Evolutionary conservation across 2,113 vertebrate genomes (phyloP), one percentile per base, ranked within the genome.

Genomic region (Syngnathus floridae): DNA sequence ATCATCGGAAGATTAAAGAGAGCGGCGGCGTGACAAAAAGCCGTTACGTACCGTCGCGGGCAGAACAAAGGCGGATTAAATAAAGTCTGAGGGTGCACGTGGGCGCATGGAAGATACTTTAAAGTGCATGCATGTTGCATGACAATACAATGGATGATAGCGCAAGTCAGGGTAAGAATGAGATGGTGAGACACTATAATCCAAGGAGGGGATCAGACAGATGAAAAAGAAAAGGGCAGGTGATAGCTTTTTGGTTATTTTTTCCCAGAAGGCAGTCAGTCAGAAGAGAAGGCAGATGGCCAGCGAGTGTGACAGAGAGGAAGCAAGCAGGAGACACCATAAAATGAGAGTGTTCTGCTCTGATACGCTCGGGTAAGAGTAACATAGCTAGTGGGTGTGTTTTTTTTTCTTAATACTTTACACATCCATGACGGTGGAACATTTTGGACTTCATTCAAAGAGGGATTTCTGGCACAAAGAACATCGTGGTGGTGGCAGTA

Each of bases 191-290:
- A 72, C 4, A 62, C 37, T n/a, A 21, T 35, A 58, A 55, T 14
- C 43, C 46, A 74, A 21, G 46, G 38, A 68, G 41, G 36, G 55
- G 51, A 75, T 69, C 62, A 65, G 82, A 88, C 77, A 62, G 76
- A 86, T 79, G 65, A 72, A 66, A 78, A 72, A 81, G 71, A 71
- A 80, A 82, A 85, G n/a, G 73, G 56, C 59, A 64, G 61, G 65
- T 67, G 76, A 83, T 69, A 78, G 79, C 76, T 41, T 79, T 82
- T 73, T 81, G 73, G 76, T 78, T 65, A 72, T 86, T 78, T 76
- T 85, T 81, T 78, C 75, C 78, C 73, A 80, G 72, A 43, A 52
- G 66, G 67, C 77, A 67, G 75, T 73, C 70, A 60, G 65, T 64
- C 38, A 66, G 49, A 69, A 62, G 46, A 35, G 21, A 45, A 46